Evolutionary conservation across 2,888 invertebrate species (phyloP).

Genomic region (Sthenelais limicola): DNA sequence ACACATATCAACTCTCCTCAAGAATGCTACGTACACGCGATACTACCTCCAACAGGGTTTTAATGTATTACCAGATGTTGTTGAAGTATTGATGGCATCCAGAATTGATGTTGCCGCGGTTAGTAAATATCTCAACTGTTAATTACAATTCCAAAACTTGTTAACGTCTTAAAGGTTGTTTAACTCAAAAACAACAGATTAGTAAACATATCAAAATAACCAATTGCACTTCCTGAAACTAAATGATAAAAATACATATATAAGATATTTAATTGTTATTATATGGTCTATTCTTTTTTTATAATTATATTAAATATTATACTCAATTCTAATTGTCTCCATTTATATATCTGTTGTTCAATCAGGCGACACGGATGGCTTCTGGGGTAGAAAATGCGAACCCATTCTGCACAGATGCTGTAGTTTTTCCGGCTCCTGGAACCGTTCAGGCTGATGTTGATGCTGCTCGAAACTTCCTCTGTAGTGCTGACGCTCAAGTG

Average conservation of each 20-base stretch:
- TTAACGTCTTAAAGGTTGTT: too few species aligned
- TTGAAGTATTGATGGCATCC: not conserved
- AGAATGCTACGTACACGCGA: not conserved
- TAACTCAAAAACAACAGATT: not conserved
- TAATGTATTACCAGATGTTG: not conserved
- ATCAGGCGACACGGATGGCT: not conserved
- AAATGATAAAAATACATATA: not conserved
- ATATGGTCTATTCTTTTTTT: not conserved
- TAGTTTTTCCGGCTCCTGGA: conserved; percentile 4
- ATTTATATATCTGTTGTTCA: not conserved
- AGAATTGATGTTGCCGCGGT: not conserved
- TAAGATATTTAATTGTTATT: not conserved
- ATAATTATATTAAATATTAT: too few species aligned
- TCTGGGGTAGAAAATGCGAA: not conserved
- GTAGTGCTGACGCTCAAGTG: not conserved
- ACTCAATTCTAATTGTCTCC: too few species aligned
- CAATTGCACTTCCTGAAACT: not conserved
- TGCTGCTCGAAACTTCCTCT: not conserved
- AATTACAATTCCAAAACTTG: not conserved
- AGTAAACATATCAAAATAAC: not conserved
- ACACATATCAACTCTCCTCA: not conserved
- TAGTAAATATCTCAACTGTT: too few species aligned
- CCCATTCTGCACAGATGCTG: not conserved
- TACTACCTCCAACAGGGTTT: conserved; percentile 1
- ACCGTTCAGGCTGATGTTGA: too few species aligned